phyloP scores from a whole-genome alignment of 2,888 invertebrate genomes.

The Hyposoter dolosus region DNA sequence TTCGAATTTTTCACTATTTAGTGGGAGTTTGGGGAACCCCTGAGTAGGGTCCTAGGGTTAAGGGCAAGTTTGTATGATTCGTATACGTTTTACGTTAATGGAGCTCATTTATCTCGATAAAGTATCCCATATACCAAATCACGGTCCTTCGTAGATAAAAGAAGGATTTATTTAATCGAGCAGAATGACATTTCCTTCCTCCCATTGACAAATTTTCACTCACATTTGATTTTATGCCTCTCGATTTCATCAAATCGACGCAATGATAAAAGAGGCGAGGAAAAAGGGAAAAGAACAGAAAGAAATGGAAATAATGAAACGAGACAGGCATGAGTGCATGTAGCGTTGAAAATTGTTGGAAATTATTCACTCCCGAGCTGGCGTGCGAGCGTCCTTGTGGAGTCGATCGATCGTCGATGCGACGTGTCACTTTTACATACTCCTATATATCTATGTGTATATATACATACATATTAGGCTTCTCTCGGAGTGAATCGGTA shows the following conservation, averaged over 20 bases:
- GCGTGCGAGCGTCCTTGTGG: constrained; percentile 54
- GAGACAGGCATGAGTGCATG: constrained; percentile 10
- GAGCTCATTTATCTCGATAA: not conserved
- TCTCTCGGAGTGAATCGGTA: constrained; percentile 56
- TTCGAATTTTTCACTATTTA: too few species aligned
- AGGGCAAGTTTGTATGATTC: not conserved
- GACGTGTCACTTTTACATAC: constrained; percentile 50
- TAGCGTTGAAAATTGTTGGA: constrained; percentile 60
- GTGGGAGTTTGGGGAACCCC: too few species aligned
- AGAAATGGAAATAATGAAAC: not conserved
- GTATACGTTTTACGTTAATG: not conserved
- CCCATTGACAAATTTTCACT: constrained; percentile 5
- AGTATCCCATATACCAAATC: not conserved
- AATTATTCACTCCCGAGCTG: constrained; percentile 60
- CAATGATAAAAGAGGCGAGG: not conserved
- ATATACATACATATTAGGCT: not conserved
- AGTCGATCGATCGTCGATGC: constrained; percentile 63
- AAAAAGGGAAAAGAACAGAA: not conserved
- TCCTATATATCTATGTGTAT: constrained; percentile 18
- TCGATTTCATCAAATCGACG: constrained; percentile 12
- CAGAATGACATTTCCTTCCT: constrained; percentile 16
- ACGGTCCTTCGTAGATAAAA: not conserved
- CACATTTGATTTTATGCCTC: constrained; percentile 27
- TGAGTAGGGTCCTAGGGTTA: too few species aligned
- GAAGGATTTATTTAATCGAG: constrained; percentile 22